Conservation (phyloP, 2,113 vertebrate genomes). For the Oncorhynchus gorbuscha region DNA sequence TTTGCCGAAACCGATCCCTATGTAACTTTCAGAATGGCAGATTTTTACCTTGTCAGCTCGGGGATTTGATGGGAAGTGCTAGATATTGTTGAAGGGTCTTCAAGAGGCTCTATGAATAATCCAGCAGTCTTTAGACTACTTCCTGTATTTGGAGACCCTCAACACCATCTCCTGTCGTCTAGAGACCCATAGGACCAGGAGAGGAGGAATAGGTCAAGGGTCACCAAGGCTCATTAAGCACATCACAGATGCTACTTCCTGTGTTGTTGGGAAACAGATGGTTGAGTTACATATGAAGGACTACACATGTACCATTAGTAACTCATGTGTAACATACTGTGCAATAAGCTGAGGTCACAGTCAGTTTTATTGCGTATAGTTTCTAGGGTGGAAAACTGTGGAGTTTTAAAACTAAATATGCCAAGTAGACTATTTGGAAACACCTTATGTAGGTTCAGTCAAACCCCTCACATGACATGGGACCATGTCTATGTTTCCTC, state of each 20-base stretch:
- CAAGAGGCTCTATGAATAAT: constrained; percentile 16
- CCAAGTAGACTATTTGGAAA: background rate
- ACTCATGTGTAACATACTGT: background rate
- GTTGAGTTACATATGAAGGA: background rate
- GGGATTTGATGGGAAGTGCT: background rate
- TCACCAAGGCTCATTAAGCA: background rate
- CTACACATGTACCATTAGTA: background rate
- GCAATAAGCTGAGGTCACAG: background rate
- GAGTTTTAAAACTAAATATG: background rate
- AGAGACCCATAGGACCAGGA: background rate
- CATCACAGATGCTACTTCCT: background rate
- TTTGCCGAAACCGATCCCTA: too few relatives aligned
- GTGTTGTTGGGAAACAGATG: constrained; percentile 1
- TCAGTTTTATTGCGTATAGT: background rate
- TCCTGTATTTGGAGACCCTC: background rate
- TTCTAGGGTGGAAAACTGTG: background rate
- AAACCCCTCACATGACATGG: background rate
- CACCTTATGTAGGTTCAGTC: background rate
- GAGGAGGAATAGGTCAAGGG: background rate
- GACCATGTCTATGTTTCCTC: background rate
- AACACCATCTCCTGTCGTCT: background rate
- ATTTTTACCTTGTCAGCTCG: too few relatives aligned
- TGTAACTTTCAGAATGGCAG: too few relatives aligned
- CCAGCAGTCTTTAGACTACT: background rate
- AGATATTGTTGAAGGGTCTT: background rate